Conservation (phyloP, 2,888 invertebrate species). For the Lasioglossum villosulum region DNA sequence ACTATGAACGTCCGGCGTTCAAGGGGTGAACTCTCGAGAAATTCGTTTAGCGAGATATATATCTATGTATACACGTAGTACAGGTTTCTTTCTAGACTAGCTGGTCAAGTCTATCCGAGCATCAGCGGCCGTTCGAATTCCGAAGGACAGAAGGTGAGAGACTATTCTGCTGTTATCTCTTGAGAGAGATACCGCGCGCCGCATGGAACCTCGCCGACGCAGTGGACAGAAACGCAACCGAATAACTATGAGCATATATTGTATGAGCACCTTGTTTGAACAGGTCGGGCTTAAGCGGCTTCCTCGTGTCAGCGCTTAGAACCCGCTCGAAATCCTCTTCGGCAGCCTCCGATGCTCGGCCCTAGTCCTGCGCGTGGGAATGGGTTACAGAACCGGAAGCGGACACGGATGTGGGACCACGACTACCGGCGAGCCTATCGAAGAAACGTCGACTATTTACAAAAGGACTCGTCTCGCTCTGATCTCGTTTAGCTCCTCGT, state of each 20-base stretch:
- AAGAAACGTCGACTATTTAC: slow-evolving; percentile 63
- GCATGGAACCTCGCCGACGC: background rate
- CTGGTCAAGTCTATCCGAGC: background rate
- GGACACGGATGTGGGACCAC: slow-evolving; percentile 19
- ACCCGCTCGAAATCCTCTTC: background rate
- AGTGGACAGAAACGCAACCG: background rate
- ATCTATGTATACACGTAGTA: slow-evolving; percentile 43
- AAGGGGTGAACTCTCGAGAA: slow-evolving; percentile 26
- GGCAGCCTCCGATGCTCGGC: background rate
- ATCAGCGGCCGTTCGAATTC: background rate
- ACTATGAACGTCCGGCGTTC: background rate
- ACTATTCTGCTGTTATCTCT: background rate
- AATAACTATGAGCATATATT: background rate
- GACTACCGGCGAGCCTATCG: slow-evolving; percentile 39
- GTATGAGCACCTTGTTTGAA: background rate
- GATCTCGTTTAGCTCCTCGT: slow-evolving; percentile 63
- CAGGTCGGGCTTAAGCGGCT: background rate
- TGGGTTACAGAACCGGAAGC: slow-evolving; percentile 5
- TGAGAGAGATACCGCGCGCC: background rate
- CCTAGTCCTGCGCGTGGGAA: background rate
- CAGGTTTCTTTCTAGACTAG: slow-evolving; percentile 45
- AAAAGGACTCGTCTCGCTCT: slow-evolving; percentile 52
- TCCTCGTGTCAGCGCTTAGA: background rate
- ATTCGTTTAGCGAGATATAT: slow-evolving; percentile 41
- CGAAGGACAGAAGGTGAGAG: background rate